Percentiles rank a stretch among this genome's conserved stretches.
Conservation (phyloP, 2,113 vertebrate species). For the Edolisoma coerulescens region DNA sequence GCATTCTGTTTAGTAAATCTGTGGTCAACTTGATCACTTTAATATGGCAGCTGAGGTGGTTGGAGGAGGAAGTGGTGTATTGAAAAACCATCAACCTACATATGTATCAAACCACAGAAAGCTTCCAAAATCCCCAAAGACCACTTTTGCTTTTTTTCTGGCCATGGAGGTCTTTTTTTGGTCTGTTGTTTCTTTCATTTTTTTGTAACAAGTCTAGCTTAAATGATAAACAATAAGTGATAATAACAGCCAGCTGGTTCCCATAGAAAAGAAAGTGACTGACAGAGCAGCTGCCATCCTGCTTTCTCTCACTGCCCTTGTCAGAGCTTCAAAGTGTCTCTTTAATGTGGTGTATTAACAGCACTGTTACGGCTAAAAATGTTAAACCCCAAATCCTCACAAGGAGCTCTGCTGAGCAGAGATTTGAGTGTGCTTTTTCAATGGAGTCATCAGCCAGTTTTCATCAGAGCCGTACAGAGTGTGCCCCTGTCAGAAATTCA, state of each 20-base stretch:
- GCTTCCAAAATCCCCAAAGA: constrained; percentile 39
- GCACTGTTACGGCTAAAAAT: neutral
- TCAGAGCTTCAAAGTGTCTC: neutral
- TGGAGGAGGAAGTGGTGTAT: constrained; percentile 45
- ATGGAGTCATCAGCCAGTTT: neutral
- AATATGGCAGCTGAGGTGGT: constrained; percentile 56
- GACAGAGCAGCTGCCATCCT: constrained; percentile 5
- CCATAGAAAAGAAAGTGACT: constrained; percentile 23
- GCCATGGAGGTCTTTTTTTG: neutral
- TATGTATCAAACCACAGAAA: constrained; percentile 57
- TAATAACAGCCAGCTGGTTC: constrained; percentile 40
- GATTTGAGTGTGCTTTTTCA: neutral
- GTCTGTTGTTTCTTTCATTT: neutral
- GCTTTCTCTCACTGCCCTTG: neutral
- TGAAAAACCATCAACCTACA: constrained; percentile 52
- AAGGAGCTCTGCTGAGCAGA: neutral
- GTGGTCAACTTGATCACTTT: constrained; percentile 70
- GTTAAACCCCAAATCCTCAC: neutral
- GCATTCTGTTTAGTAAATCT: constrained; percentile 64
- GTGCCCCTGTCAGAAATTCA: neutral
- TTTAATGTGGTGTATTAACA: constrained; percentile 22
- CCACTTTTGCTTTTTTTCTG: constrained; percentile 35
- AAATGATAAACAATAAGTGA: constrained; percentile 51
- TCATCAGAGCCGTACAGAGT: neutral
- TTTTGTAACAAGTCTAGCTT: neutral